A percentile compares a stretch with the other conserved stretches of the same genome.
Conservation (phyloP, 2,113 vertebrate species). For the Tapirus terrestris region DNA sequence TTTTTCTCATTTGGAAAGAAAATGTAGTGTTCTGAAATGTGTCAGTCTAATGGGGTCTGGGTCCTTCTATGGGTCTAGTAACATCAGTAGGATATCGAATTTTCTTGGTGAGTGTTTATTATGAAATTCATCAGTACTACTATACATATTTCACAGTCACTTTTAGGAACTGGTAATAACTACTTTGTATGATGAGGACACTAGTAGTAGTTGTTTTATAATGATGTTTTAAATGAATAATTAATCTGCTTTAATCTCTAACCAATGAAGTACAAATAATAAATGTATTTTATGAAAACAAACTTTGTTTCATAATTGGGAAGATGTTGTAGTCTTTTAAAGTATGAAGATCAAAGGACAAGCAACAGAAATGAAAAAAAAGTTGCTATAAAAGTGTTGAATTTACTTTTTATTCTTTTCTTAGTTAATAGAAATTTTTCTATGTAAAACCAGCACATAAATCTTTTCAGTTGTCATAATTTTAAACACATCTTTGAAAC, state of each 20-base stretch:
- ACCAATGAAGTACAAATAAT: not conserved
- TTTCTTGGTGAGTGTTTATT: not conserved
- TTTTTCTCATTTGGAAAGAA: not conserved
- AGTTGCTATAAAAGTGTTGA: not conserved
- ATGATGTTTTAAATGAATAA: conserved; percentile 19
- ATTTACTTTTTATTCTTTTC: conserved; percentile 39
- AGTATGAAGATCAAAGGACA: not conserved
- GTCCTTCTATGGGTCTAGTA: not conserved
- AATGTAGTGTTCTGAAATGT: not conserved
- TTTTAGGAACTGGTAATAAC: not conserved
- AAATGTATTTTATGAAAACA: conserved; percentile 18
- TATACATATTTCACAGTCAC: not conserved
- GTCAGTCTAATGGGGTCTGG: not conserved
- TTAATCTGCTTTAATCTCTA: not conserved
- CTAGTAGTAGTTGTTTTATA: conserved; percentile 71
- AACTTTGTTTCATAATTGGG: conserved; percentile 61
- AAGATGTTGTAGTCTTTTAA: not conserved
- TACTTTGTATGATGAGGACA: conserved; percentile 61
- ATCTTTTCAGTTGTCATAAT: not conserved
- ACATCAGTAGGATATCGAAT: not conserved
- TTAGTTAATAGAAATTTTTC: not conserved
- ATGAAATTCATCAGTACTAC: not conserved
- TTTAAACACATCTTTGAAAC: conserved; percentile 41
- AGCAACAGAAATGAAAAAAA: not conserved
- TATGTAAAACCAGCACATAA: not conserved